Evolutionary conservation across 1,140 invertebrate species (phyloP).

Genomic region (Zelostemma sp.): DNA sequence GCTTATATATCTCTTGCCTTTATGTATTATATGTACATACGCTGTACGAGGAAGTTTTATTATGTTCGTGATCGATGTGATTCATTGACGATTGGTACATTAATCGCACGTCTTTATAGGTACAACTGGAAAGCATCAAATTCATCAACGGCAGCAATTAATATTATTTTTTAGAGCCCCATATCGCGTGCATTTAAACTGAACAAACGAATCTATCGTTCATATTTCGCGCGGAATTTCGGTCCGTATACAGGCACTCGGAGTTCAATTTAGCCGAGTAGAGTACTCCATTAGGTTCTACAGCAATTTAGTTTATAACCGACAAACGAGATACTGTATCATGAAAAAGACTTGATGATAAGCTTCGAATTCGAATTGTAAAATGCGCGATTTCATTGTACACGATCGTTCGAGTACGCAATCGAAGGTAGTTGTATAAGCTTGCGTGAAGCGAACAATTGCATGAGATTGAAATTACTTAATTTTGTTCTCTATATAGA

Average conservation of each 20-base stretch:
- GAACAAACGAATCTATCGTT: constrained; percentile 7
- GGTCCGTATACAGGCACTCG: constrained; percentile 25
- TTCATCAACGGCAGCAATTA: too few relatives aligned
- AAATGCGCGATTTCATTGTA: constrained; percentile 24
- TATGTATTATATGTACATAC: too few relatives aligned
- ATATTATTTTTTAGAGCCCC: too few relatives aligned
- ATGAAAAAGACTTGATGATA: constrained; percentile 26
- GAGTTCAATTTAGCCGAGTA: constrained; percentile 36
- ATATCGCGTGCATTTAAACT: neutral
- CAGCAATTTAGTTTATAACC: constrained; percentile 27
- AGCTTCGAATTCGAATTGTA: constrained; percentile 31
- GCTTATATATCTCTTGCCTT: too few relatives aligned
- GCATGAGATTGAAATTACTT: neutral
- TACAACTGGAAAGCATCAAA: too few relatives aligned
- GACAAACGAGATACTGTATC: constrained; percentile 26
- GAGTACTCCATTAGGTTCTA: constrained; percentile 35
- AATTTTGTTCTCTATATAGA: too few relatives aligned
- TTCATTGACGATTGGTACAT: too few relatives aligned
- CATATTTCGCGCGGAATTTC: constrained; percentile 25
- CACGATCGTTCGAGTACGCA: constrained; percentile 1
- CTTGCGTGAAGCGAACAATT: constrained; percentile 10
- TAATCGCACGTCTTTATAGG: too few relatives aligned
- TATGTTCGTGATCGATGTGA: too few relatives aligned
- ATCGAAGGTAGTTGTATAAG: too few relatives aligned
- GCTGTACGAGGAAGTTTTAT: too few relatives aligned